Base-by-base conservation (phyloP, 1,140 invertebrate genomes). In the Sycobia sp. region DNA sequence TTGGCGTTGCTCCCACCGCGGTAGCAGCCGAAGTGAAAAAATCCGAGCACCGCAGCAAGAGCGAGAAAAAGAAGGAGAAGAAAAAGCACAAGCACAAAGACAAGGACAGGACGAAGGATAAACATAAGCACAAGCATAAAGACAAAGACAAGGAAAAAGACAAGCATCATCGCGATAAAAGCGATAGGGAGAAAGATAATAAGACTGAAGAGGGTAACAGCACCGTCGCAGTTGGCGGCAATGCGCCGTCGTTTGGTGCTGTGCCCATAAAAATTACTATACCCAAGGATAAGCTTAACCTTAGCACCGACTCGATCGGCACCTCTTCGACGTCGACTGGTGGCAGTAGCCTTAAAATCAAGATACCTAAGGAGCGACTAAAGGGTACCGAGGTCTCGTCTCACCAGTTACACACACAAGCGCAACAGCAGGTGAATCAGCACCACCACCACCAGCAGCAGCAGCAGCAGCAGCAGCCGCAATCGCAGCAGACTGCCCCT, bases 11-110 rank as follows among this genome's bases (percentile, higher is more conserved):
- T 4, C 67, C 68, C 22, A 62, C 70, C 1, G 56, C 71, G 0
- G 14, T 65, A 10, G 11, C 22, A 8, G 29, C 11, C 8, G 72
- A 75, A 18, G 73, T 73, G 10, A 78, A 82, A 22, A 79, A 79
- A 80, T 79, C 67, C 14, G 78, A 83, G 32, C 77, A 81, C 62
- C 81, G 83, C 29, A 84, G 83, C 41, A 84, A 85, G 67, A 84
- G 84, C 62, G 81, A 84, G 36, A 85, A 86, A 71, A 88, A 89
- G 68, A 86, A 86, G 67, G 86, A 86, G 62, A 86, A 88, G 67
- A 86, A 90, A 50, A 87, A 87, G 66, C 86, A 87, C 66, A 86
- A 85, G 68, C 84, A 87, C 68, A 89, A 89, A 70, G 85, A 88
- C 20, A 88, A 87, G 71, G 82, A 83, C 10, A 86, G 79, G 14